phyloP scores from a whole-genome alignment of 1,140 invertebrate species.

The Nasonia longicornis region DNA sequence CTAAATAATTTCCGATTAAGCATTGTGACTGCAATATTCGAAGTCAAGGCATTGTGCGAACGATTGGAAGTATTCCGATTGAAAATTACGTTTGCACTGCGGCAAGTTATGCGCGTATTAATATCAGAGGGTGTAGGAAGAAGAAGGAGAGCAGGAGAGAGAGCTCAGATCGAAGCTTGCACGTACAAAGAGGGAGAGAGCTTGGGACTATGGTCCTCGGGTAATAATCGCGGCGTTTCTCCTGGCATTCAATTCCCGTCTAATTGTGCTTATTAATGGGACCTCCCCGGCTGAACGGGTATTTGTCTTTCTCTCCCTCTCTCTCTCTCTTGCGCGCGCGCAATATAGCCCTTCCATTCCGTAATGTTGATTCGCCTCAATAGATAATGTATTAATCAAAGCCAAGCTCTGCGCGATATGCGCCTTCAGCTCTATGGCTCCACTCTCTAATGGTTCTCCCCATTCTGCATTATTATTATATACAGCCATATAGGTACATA shows the following conservation, averaged over 20 bases:
- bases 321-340: background rate
- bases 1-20: slow-evolving; percentile 22
- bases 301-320: slow-evolving; percentile 36
- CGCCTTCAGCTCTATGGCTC: background rate
- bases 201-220: slow-evolving; percentile 12
- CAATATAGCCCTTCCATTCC: slow-evolving; percentile 34
- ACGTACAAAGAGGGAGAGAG: background rate
- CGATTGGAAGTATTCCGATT: slow-evolving; percentile 6
- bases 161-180: background rate
- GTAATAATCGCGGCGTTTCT: slow-evolving; percentile 37
- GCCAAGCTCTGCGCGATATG: background rate
- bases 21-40: background rate
- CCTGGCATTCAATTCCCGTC: slow-evolving; percentile 38
- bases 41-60: background rate
- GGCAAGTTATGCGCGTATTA: slow-evolving; percentile 32
- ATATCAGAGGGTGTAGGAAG: background rate
- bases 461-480: background rate
- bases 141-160: background rate
- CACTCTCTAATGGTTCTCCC: background rate
- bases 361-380: slow-evolving; percentile 39
- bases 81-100: slow-evolving; percentile 8
- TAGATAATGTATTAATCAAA: slow-evolving; percentile 44
- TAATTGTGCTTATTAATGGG: slow-evolving; percentile 48
- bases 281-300: background rate
- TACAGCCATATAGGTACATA: background rate